Evolutionary conservation across 2,888 invertebrate genomes (phyloP).

Genomic region (Cryptus armator): DNA sequence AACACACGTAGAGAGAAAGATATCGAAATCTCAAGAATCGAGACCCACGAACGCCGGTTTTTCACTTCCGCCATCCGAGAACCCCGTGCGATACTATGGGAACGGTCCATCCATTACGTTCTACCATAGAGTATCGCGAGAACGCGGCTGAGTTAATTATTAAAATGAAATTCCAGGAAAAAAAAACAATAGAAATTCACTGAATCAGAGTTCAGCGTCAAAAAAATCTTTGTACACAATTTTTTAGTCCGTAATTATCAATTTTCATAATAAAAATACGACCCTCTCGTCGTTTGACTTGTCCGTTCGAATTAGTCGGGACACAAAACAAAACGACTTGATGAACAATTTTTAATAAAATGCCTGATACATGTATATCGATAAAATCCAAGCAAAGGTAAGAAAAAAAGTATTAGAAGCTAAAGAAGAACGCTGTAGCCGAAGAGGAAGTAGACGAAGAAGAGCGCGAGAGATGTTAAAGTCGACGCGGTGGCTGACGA

Average conservation of each 20-base stretch:
- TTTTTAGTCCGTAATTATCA: not conserved
- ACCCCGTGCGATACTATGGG: constrained; percentile 11
- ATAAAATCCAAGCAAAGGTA: not conserved
- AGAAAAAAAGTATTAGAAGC: not conserved
- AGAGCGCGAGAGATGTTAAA: constrained; percentile 42
- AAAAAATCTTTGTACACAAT: not conserved
- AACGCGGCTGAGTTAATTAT: constrained; percentile 11
- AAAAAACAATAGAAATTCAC: not conserved
- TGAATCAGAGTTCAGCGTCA: not conserved
- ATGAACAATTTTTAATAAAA: too few relatives aligned
- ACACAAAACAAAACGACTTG: too few relatives aligned
- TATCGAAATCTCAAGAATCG: constrained; percentile 47
- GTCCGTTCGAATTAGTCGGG: too few relatives aligned
- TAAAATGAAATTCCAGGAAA: not conserved
- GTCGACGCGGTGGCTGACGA: constrained; percentile 55
- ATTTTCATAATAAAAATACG: not conserved
- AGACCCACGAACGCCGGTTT: constrained; percentile 42
- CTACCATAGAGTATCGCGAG: not conserved
- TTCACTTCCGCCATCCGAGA: constrained; percentile 68
- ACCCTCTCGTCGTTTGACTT: too few relatives aligned
- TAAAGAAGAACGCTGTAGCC: not conserved
- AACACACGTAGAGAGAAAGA: constrained; percentile 14
- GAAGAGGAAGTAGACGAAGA: constrained; percentile 51
- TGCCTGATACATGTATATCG: not conserved
- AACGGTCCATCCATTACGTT: not conserved